Evolutionary conservation across 2,888 invertebrate genomes (phyloP), one percentile per base, ranked within the genome.

Genomic region (Elysia crispata): DNA sequence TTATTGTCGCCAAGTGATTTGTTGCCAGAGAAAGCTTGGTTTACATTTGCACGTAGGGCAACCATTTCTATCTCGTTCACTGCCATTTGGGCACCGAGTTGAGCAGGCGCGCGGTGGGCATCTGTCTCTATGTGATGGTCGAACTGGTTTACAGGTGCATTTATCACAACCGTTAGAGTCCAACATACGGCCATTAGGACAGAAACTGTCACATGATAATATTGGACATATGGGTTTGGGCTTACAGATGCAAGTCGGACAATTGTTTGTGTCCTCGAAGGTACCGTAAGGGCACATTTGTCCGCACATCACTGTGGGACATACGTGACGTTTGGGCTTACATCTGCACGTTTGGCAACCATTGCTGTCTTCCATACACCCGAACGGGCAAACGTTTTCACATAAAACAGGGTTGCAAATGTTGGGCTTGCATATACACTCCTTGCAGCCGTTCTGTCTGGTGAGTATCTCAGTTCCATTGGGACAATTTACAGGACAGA

Each of bases 171-270:
- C 77, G 33, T 77, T 77, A 25, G 1, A n/a, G 62, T 70, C 60
- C 31, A 20, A 8, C 1, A 41, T 13, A 13, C 25, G 20, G 0
- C 77, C 77, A 15, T 70, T 31, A 1, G 23, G 60, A 31, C 77
- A 77, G 13, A 1, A 0, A 0, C 8, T 28, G n/a, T 28, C 23
- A 66, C 23, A 25, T 66, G 66, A n/a, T 28, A 25, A 11, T 41
- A 41, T 41, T 41, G 66, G 30, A 18, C 25, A 25, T 3, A 25
- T 28, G 30, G 66, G 73, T 13, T 50, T 25, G 0, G n/a, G 33
- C 11, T 73, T 72, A 54, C 78, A 73, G n/a, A 64, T 41, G n/a
- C 78, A 78, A 15, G 64, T 73, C 8, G 41, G 13, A 23, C 78
- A 78, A 0, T 54, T 64, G 31, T 50, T 28, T 11, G 1, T 28